A percentile compares a stretch with the other conserved stretches of the same genome.
Evolutionary conservation across 2,797 vertebrate species (phyloP).

Genomic region (Monodelphis domestica): DNA sequence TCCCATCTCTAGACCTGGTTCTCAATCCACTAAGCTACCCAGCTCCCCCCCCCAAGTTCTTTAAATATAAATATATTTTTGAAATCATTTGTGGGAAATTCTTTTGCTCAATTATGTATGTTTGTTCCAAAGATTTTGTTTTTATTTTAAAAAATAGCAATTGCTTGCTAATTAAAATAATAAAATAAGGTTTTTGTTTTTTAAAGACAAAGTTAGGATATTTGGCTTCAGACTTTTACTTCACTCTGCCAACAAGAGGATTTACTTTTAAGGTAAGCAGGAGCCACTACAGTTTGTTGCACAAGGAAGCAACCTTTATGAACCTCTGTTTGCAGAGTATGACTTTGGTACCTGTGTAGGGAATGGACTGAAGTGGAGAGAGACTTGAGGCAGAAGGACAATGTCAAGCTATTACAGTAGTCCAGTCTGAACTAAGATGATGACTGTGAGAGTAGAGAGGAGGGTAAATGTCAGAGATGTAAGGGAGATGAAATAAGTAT

Average conservation of each 20-base stretch:
- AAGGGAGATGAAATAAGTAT: no score
- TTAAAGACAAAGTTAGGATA: neutral
- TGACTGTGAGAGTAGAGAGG: neutral
- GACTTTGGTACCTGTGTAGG: neutral
- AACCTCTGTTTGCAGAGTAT: neutral
- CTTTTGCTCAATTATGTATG: neutral
- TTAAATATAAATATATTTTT: neutral
- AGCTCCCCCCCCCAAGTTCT: no score
- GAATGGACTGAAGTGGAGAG: neutral
- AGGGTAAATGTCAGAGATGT: no score
- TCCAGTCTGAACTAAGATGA: neutral
- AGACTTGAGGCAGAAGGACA: neutral
- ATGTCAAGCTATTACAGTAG: neutral
- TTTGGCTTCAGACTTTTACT: neutral
- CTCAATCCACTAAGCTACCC: no score
- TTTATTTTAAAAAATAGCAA: neutral
- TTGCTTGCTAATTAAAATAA: neutral
- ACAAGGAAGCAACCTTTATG: neutral
- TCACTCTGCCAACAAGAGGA: neutral
- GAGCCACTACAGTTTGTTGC: neutral
- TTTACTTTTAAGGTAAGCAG: neutral
- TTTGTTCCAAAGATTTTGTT: neutral
- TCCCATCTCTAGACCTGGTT: no score
- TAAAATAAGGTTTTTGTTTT: neutral
- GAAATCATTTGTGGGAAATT: neutral